Percentiles rank a stretch among this genome's conserved stretches.
These are phyloP conservation scores for Torymus tubicola DNA, from an alignment of 2,888 invertebrate genomes.

Conservation along the genomic window DNA sequence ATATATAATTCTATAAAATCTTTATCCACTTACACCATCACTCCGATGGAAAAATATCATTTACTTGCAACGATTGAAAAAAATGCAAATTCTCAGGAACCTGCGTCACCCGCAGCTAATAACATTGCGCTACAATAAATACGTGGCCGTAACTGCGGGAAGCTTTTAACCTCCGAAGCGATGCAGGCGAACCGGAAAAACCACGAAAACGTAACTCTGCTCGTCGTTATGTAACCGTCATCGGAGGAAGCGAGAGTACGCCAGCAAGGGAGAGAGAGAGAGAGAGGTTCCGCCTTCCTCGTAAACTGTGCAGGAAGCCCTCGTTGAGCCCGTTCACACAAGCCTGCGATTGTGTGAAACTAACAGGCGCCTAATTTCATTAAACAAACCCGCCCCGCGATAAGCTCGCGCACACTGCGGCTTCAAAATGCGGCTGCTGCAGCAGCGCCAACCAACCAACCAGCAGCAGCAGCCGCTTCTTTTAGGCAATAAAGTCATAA, in stretches of 20 bases:
- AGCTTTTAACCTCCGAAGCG: slow-evolving; percentile 5
- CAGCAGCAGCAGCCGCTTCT: slow-evolving; percentile 4
- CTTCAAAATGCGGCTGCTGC: slow-evolving; percentile 7
- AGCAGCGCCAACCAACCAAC: too few species aligned
- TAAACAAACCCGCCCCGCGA: slow-evolving; percentile 61
- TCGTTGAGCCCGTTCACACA: slow-evolving; percentile 53
- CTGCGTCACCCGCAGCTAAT: too few species aligned
- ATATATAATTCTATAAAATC: too few species aligned
- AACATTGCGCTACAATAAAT: neutral
- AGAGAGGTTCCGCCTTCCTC: neutral
- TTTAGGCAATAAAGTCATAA: slow-evolving; percentile 23
- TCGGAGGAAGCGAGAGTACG: too few species aligned
- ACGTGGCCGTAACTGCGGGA: neutral
- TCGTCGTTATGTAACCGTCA: neutral
- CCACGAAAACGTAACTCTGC: slow-evolving; percentile 34
- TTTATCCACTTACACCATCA: neutral
- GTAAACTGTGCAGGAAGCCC: slow-evolving; percentile 42
- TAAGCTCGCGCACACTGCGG: slow-evolving; percentile 53
- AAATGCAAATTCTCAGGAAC: neutral
- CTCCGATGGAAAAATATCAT: slow-evolving; percentile 9
- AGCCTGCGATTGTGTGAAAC: slow-evolving; percentile 61
- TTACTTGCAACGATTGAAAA: neutral
- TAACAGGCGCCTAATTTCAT: slow-evolving; percentile 68
- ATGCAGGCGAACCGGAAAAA: slow-evolving; percentile 27
- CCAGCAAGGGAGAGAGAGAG: too few species aligned